Evolutionary conservation across 2,797 vertebrate species (phyloP), one percentile per base, ranked within the genome.

Genomic region (Gadopsis marmoratus): DNA sequence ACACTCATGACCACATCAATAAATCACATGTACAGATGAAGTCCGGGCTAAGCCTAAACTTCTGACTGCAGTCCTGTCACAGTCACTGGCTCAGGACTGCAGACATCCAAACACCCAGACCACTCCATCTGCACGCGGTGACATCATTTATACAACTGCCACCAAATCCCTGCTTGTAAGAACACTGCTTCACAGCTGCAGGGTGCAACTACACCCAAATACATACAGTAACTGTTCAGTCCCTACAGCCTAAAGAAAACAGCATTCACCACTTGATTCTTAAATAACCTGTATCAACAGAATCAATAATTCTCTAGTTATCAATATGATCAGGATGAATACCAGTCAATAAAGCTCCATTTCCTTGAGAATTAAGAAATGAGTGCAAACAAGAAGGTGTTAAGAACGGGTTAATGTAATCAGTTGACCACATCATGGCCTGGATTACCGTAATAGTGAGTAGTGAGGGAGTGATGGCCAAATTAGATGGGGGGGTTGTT

Each of bases 111-210:
- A 87, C 71, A 88, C 33, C 63, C 82, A 81, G 79, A 85, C 84
- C 17, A 47, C 82, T 85, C 79, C 83, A 85, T 89, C 81, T 88
- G 83, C 72, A 64, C 14, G 11, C 39, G 3, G 66, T 93, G 88
- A 93, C 85, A 86, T 93, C 89, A 93, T 92, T 89, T 87, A 90
- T 76, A 89, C 89, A 89, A 93, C 89, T 91, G 91, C 86, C 91
- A 92, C 84, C 82, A 88, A 91, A 93, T 82, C 88, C 76, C 67
- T 62, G 66, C 80, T 77, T 76, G 82, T 85, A 82, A 78, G 77
- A 88, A 84, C 74, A 84, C 75, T 13, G 60, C 65, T 78, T 91
- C 62, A 69, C 90, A 91, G 89, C 90, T 91, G 91, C 79, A 77
- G 71, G 78, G 74, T 43, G 59, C 80, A 63, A 71, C 67, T 81